Evolutionary conservation across 2,113 vertebrate species (phyloP).

Genomic region (Nannospalax galili): DNA sequence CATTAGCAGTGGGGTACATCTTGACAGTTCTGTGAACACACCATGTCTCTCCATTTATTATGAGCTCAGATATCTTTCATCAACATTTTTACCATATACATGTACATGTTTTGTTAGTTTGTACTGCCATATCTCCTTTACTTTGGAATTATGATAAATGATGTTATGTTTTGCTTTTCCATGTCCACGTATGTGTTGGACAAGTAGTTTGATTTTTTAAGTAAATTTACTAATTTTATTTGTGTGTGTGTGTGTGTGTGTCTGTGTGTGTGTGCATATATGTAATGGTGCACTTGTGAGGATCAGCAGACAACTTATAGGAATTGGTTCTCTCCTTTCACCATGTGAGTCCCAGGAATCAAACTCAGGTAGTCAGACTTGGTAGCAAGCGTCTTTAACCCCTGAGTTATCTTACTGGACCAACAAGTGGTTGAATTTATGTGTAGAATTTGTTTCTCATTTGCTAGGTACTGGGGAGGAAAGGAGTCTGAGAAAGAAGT

Average conservation of each 20-base stretch:
- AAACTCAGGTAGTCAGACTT: too few relatives aligned
- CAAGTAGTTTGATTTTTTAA: neutral
- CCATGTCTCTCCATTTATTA: neutral
- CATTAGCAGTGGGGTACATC: neutral
- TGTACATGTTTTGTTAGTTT: conserved; percentile 6
- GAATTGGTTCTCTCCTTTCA: too few relatives aligned
- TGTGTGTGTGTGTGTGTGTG: too few relatives aligned
- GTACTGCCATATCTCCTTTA: neutral
- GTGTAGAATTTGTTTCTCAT: neutral
- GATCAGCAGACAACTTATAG: too few relatives aligned
- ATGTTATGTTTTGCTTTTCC: neutral
- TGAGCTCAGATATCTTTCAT: neutral
- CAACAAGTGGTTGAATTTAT: neutral
- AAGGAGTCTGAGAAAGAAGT: neutral
- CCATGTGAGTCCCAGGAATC: too few relatives aligned
- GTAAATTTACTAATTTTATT: too few relatives aligned
- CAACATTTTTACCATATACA: neutral
- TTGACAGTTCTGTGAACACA: neutral
- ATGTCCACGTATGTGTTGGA: neutral
- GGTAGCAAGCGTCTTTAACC: too few relatives aligned
- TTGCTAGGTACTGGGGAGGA: neutral
- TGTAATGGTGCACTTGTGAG: too few relatives aligned
- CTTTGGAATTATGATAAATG: neutral
- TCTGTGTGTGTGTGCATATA: too few relatives aligned
- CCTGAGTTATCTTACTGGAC: too few relatives aligned